These are phyloP conservation scores for Cylindroiulus punctatus DNA, from an alignment of 2,888 invertebrate species.

Conservation along the genomic window DNA sequence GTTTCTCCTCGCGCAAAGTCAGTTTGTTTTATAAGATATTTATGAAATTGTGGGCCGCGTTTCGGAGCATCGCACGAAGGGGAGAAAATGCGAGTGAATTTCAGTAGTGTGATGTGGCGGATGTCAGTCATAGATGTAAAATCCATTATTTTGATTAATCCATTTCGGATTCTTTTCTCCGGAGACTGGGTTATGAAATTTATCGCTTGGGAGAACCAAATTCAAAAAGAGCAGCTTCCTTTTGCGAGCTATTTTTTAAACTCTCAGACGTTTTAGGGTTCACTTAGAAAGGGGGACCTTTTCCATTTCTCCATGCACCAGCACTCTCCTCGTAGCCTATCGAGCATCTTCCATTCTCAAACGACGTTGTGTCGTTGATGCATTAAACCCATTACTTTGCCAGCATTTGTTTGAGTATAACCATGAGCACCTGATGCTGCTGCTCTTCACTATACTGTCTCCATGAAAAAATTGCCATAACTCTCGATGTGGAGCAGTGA, in stretches of 20 bases:
- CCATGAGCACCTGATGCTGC: conserved; percentile 15
- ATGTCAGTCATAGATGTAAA: conserved; percentile 53
- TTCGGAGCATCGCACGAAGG: not conserved
- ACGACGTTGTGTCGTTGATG: conserved; percentile 27
- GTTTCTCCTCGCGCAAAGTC: not conserved
- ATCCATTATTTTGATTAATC: conserved; percentile 56
- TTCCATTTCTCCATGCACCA: conserved; percentile 30
- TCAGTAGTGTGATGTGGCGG: conserved; percentile 20
- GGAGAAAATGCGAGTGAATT: not conserved
- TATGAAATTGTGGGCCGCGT: not conserved
- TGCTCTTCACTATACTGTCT: not conserved
- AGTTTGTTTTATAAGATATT: conserved; percentile 29
- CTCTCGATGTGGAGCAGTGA: not conserved
- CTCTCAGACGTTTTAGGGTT: conserved; percentile 29
- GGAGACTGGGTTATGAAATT: conserved; percentile 54
- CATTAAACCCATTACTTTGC: conserved; percentile 25
- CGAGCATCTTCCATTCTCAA: not conserved
- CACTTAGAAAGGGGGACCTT: conserved; percentile 19
- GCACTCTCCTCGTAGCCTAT: not conserved
- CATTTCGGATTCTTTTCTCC: conserved; percentile 53
- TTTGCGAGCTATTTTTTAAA: conserved; percentile 47
- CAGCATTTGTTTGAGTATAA: conserved; percentile 14
- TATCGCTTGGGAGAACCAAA: conserved; percentile 51
- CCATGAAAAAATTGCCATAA: not conserved
- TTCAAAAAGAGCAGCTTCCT: conserved; percentile 49